Conservation (phyloP, 1,140 invertebrate species). For the Sipha flava region DNA sequence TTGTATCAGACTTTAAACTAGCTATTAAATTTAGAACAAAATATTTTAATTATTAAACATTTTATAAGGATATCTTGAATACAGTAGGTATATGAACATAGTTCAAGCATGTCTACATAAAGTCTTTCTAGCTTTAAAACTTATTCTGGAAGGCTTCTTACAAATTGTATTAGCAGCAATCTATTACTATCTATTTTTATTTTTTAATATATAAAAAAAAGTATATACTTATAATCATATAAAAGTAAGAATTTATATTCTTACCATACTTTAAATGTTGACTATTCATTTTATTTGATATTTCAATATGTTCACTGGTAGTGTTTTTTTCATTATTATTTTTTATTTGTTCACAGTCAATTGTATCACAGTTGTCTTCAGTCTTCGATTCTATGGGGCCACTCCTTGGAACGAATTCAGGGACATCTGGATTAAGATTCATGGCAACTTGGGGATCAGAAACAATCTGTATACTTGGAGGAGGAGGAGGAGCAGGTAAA, state of each 20-base stretch:
- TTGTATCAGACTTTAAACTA: neutral
- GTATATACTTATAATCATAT: too few relatives aligned
- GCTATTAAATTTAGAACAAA: neutral
- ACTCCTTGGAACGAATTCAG: slow-evolving; percentile 64
- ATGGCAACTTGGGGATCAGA: slow-evolving; percentile 42
- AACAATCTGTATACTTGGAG: slow-evolving; percentile 47
- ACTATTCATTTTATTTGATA: neutral
- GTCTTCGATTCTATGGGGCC: neutral
- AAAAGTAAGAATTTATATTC: neutral
- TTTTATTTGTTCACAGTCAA: slow-evolving; percentile 33
- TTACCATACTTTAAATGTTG: neutral
- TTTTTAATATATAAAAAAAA: too few relatives aligned
- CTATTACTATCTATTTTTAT: too few relatives aligned
- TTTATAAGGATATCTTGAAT: too few relatives aligned
- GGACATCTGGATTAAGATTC: slow-evolving; percentile 72
- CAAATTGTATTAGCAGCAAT: too few relatives aligned
- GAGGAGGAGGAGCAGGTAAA: slow-evolving; percentile 50
- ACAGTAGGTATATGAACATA: too few relatives aligned
- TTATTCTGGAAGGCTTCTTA: too few relatives aligned
- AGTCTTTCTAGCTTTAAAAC: too few relatives aligned
- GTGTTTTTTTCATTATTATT: neutral
- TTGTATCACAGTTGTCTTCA: slow-evolving; percentile 29
- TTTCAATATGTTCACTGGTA: neutral
- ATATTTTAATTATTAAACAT: too few relatives aligned
- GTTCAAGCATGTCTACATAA: too few relatives aligned